Evolutionary conservation across 2,113 vertebrate species (phyloP).

Genomic region (Xenotilapia longispinis): DNA sequence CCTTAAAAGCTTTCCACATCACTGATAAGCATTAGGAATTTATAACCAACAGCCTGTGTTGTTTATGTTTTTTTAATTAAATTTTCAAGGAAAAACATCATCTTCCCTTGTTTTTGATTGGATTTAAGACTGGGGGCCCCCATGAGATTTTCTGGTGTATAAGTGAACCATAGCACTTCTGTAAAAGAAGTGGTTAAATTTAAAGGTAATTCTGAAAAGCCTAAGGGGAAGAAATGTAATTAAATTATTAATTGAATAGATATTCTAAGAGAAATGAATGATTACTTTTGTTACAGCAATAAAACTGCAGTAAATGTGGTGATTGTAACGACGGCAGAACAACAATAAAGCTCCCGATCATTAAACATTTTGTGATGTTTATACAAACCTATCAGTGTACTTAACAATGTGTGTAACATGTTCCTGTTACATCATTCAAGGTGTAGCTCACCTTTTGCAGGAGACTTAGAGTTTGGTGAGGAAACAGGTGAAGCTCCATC

Average conservation of each 20-base stretch:
- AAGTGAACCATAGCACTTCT: neutral
- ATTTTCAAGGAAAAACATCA: neutral
- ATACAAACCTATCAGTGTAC: neutral
- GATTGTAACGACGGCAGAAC: neutral
- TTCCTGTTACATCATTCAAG: neutral
- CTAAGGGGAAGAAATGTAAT: neutral
- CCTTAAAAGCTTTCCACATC: neutral
- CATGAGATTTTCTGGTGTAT: neutral
- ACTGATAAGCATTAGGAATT: neutral
- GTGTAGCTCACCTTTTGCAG: slow-evolving; percentile 36
- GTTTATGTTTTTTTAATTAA: neutral
- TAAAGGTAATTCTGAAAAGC: neutral
- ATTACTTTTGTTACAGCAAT: neutral
- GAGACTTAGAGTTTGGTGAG: slow-evolving; percentile 19
- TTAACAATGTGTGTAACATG: neutral
- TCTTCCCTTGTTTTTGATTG: neutral
- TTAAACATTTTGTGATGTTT: neutral
- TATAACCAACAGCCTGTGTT: neutral
- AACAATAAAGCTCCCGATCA: neutral
- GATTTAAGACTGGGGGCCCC: neutral
- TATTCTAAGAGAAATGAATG: neutral
- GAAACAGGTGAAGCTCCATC: neutral
- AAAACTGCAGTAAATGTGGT: neutral
- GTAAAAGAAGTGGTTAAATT: neutral
- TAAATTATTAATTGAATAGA: neutral